Base-by-base conservation (phyloP, 2,888 invertebrate species). In the Leucoma salicis region DNA sequence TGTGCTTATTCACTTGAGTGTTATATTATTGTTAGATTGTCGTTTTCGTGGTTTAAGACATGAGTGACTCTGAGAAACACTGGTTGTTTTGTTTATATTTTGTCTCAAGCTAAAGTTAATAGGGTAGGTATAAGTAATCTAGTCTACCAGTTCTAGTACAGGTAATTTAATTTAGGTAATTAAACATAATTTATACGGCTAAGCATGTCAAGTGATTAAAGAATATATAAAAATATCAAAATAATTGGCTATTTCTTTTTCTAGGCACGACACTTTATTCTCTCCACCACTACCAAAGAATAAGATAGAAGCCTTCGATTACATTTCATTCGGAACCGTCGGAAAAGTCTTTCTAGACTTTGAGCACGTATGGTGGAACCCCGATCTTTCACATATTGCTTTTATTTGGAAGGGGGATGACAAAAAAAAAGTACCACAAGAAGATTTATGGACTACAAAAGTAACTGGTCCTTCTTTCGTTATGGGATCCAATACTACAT, bases 311-410 rank as follows among this genome's bases (percentile, higher is more conserved):
- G 88, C 91, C 1, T 93, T 94, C 34, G 61, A 92, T 70, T 82
- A 82, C 13, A 67, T 94, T 24, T 90, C 91, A 0, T 91, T 93
- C 50, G 95, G 95, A 0, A 90, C 91, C 0, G 92, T 94, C 3
- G 91, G 92, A 46, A 96, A 96, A 81, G 91, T 96, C 12, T 91
- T 92, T 39, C 58, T 96, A 0, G 83, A 91, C 35, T 96, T 94
- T 71, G 86, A 92, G 0, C 60, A 82, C 0, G 79, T 81, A 2
- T 36, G 36, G 36, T 29, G 29, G 29, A 12, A 29, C 1, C 12
- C 14, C 4, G 29, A 29, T 13, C 2, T 12, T 7, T 3, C 29
- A 4, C 2, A 7, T 13, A 29, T 13, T 13, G 7, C 11, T 7
- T 29, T 29, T 13, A 29, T 29, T 29, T 29, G 29, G 29, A 36